A percentile compares a stretch with the other conserved stretches of the same genome.
Evolutionary conservation across 2,888 invertebrate genomes (phyloP).

Genomic region (Epirrita christyi): DNA sequence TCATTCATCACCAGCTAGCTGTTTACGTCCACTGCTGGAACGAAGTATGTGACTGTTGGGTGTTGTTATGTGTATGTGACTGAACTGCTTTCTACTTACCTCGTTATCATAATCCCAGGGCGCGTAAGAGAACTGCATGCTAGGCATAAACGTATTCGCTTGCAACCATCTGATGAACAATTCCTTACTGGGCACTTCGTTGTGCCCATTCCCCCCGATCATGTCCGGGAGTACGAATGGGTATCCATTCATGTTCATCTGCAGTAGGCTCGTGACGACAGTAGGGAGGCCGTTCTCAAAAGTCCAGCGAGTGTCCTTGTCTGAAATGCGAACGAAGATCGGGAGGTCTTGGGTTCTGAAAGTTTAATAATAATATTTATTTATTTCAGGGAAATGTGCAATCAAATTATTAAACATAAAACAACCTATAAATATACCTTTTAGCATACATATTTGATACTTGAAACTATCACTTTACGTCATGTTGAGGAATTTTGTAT

Average conservation of each 20-base stretch:
- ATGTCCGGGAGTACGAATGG: conserved; percentile 91
- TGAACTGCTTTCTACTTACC: conserved; percentile 42
- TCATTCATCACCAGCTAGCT: no score
- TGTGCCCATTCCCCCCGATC: conserved; percentile 87
- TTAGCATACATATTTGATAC: no score
- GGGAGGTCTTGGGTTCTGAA: conserved; percentile 88
- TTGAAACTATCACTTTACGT: no score
- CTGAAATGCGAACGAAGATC: conserved; percentile 90
- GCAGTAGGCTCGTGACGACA: conserved; percentile 88
- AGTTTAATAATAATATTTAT: no score
- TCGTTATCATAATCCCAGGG: conserved; percentile 91
- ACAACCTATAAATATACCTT: no score
- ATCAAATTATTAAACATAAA: no score
- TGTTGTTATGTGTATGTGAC: no score
- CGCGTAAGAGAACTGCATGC: conserved; percentile 90
- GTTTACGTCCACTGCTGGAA: no score
- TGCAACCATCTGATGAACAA: conserved; percentile 91
- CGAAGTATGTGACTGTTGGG: no score
- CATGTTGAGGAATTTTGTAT: no score
- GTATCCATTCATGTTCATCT: conserved; percentile 86
- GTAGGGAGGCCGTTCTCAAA: conserved; percentile 88
- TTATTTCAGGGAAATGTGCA: no score
- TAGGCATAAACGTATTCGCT: conserved; percentile 90
- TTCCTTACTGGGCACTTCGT: conserved; percentile 82
- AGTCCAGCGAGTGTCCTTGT: conserved; percentile 89